Conservation (phyloP, 2,113 vertebrate genomes). For the Forbesichthys papilliferus region DNA sequence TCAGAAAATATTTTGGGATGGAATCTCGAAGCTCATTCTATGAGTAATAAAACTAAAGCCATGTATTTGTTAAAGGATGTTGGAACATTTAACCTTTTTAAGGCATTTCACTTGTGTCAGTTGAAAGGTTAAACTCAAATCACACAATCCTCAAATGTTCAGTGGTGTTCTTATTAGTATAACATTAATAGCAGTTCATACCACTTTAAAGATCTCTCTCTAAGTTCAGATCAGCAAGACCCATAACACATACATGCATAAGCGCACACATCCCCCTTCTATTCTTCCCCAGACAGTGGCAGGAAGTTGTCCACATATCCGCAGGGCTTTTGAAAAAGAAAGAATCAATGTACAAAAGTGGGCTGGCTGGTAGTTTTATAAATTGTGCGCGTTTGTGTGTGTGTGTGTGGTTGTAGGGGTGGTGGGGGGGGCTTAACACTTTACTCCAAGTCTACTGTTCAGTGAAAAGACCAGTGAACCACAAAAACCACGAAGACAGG, state of each 20-base stretch:
- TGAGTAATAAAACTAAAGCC: background rate
- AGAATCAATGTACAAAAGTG: slow-evolving; percentile 52
- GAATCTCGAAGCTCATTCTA: background rate
- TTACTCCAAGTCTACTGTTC: slow-evolving; percentile 34
- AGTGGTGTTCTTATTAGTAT: background rate
- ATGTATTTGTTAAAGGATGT: background rate
- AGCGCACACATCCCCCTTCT: slow-evolving; percentile 54
- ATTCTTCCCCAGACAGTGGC: slow-evolving; percentile 81
- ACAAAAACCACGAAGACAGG: background rate
- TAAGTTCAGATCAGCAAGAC: no score
- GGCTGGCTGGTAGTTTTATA: slow-evolving; percentile 33
- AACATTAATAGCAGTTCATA: background rate
- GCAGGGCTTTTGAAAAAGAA: slow-evolving; percentile 70
- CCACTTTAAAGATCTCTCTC: no score
- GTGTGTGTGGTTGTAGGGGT: slow-evolving; percentile 30
- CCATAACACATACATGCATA: slow-evolving; percentile 24
- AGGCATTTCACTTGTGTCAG: background rate
- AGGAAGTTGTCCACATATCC: slow-evolving; percentile 82
- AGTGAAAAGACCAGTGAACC: background rate
- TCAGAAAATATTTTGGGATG: background rate
- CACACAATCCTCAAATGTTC: slow-evolving; percentile 2
- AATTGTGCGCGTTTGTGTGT: slow-evolving; percentile 26
- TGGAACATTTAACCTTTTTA: background rate
- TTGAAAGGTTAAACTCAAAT: slow-evolving; percentile 31
- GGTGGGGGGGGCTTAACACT: background rate